phyloP scores from a whole-genome alignment of 2,888 invertebrate genomes.

The Lathronympha strigana region DNA sequence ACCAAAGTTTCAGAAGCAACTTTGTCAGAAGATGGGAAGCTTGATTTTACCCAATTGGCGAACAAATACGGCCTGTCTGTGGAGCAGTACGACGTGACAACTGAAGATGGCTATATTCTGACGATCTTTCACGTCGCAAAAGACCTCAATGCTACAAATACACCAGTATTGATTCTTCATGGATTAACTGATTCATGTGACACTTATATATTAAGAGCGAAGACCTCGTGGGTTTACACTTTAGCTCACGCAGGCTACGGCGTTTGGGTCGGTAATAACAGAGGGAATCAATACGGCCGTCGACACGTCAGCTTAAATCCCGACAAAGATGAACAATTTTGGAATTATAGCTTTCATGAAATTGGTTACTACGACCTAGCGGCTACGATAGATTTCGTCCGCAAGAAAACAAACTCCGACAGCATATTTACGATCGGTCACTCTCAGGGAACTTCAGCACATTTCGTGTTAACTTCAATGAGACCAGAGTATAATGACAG shows the following conservation, averaged over 20 bases:
- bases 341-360: conserved; percentile 87
- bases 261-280: conserved; percentile 70
- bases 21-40: conserved; percentile 12
- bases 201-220: conserved; percentile 62
- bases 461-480: conserved; percentile 81
- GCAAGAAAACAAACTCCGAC: conserved; percentile 72
- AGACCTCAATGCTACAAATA: conserved; percentile 32
- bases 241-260: conserved; percentile 84
- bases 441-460: conserved; percentile 87
- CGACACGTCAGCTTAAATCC: conserved; percentile 77
- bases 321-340: conserved; percentile 68
- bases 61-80: conserved; percentile 13
- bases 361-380: conserved; percentile 82
- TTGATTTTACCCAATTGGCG: conserved; percentile 4
- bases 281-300: conserved; percentile 86
- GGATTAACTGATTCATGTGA: conserved; percentile 66
- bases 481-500: conserved; percentile 85
- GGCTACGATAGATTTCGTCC: conserved; percentile 78
- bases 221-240: conserved; percentile 59
- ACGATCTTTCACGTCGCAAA: conserved; percentile 48
- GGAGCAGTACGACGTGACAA: conserved; percentile 52
- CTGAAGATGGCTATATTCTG: conserved; percentile 53
- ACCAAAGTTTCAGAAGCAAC: conserved; percentile 2
- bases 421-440: conserved; percentile 88
- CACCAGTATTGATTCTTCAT: conserved; percentile 65